Conservation (phyloP, 2,113 vertebrate species). For the Campylomormyrus tamandua region DNA sequence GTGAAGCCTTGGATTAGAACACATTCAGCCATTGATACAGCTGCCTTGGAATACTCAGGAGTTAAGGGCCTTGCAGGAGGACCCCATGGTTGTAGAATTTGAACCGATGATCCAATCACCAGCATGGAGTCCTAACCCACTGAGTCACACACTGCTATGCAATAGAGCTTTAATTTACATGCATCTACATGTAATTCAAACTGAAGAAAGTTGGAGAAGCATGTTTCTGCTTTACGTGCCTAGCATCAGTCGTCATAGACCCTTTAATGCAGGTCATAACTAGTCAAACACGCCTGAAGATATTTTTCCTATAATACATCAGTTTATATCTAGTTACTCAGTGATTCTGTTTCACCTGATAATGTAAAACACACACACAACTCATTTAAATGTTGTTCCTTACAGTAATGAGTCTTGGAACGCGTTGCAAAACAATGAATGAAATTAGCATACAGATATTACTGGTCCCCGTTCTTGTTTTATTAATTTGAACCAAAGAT, state of each 20-base stretch:
- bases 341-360: background rate
- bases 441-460: background rate
- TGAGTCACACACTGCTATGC: background rate
- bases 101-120: background rate
- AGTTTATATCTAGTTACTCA: background rate
- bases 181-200: background rate
- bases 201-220: background rate
- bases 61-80: background rate
- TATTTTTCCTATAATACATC: background rate
- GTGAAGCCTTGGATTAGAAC: background rate
- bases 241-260: background rate
- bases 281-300: background rate
- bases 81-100: background rate
- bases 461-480: background rate
- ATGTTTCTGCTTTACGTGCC: background rate
- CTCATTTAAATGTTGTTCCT: background rate
- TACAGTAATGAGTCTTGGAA: background rate
- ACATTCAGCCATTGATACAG: background rate
- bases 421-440: background rate
- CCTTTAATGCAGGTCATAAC: background rate
- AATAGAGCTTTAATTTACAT: background rate
- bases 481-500: background rate
- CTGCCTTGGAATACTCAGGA: background rate
- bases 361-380: background rate
- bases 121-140: background rate